phyloP scores from a whole-genome alignment of 2,113 vertebrate genomes.

The Ciconia stormi region DNA sequence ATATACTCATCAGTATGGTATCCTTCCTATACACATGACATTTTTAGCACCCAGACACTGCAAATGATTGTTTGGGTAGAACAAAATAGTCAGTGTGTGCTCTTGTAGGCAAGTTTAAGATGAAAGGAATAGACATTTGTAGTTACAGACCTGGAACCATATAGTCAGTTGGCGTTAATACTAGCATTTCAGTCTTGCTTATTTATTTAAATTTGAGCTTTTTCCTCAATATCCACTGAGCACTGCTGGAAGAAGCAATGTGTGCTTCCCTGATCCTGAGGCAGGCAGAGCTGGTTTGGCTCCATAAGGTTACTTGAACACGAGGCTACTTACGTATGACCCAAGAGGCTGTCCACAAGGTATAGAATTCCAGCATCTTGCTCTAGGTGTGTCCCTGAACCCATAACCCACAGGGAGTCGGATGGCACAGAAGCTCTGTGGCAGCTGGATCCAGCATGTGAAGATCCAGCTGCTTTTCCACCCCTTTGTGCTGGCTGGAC shows the following conservation, averaged over 20 bases:
- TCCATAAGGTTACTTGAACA: neutral
- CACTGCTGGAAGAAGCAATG: neutral
- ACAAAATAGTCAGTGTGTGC: neutral
- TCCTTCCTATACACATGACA: neutral
- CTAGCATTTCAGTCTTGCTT: neutral
- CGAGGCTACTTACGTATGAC: neutral
- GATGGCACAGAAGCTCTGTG: neutral
- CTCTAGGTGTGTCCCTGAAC: neutral
- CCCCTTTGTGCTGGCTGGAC: neutral
- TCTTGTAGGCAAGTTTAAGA: neutral
- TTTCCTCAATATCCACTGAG: neutral
- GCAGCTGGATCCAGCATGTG: neutral
- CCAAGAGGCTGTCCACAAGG: neutral
- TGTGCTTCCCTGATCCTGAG: neutral
- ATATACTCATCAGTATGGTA: neutral
- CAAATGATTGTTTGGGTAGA: neutral
- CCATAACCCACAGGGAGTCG: neutral
- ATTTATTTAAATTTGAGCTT: neutral
- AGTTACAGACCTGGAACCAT: neutral
- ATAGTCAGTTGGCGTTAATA: neutral
- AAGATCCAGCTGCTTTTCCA: neutral
- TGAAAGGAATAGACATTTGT: neutral
- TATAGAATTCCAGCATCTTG: neutral
- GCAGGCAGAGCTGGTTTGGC: neutral
- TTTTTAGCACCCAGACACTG: neutral